Evolutionary conservation across 2,888 invertebrate species (phyloP).

Genomic region (Philonicus albiceps): DNA sequence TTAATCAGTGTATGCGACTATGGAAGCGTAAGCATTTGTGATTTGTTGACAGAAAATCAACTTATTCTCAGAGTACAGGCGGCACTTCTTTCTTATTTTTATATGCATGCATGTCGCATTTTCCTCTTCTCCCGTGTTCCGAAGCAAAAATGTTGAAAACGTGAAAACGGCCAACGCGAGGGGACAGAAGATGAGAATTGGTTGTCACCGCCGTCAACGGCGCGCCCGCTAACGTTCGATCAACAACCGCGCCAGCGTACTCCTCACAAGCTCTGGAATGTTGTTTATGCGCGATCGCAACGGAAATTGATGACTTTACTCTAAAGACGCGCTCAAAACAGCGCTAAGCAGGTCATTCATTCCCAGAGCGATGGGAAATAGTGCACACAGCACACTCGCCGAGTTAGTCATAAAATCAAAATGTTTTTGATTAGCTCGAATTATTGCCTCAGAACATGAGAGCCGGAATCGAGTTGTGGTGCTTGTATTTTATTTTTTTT

Average conservation of each 20-base stretch:
- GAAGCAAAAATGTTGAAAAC: neutral
- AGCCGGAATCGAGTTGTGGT: neutral
- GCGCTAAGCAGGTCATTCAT: constrained; percentile 27
- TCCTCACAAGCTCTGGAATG: constrained; percentile 29
- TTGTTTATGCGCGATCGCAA: constrained; percentile 35
- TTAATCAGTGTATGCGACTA: neutral
- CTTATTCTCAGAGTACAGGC: constrained; percentile 9
- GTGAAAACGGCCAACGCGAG: neutral
- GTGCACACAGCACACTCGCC: constrained; percentile 13
- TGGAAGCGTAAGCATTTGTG: neutral
- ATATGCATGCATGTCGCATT: neutral
- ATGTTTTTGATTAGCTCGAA: constrained; percentile 20
- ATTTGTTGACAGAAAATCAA: constrained; percentile 38
- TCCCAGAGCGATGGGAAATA: constrained; percentile 18
- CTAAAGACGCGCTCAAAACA: constrained; percentile 17
- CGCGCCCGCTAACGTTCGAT: neutral
- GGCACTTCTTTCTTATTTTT: neutral
- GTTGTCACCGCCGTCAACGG: neutral
- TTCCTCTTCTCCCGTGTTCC: neutral
- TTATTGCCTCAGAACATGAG: neutral
- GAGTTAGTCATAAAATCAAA: constrained; percentile 33
- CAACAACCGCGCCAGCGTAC: neutral
- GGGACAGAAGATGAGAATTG: neutral
- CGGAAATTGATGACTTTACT: constrained; percentile 36
- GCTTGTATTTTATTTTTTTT: neutral